phyloP scores from a whole-genome alignment of 2,888 invertebrate species.

The Melinaea marsaeus region DNA sequence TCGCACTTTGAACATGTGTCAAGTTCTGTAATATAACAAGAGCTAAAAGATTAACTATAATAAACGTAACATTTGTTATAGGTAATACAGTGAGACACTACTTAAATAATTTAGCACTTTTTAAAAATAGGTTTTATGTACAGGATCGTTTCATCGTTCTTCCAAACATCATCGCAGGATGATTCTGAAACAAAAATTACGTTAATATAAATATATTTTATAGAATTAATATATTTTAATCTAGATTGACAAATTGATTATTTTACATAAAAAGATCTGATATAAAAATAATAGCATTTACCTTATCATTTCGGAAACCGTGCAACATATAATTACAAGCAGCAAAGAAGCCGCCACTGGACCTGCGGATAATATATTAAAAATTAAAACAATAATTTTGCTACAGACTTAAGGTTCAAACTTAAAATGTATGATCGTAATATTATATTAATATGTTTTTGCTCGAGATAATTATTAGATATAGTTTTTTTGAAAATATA shows the following conservation, averaged over 20 bases:
- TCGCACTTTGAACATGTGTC: neutral
- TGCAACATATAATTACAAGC: conserved; percentile 47
- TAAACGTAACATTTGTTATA: neutral
- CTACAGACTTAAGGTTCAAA: neutral
- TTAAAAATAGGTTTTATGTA: conserved; percentile 31
- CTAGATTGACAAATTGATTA: neutral
- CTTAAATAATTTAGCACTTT: conserved; percentile 11
- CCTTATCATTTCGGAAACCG: conserved; percentile 48
- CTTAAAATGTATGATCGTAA: too few species aligned
- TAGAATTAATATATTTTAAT: conserved; percentile 12
- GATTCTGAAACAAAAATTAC: conserved; percentile 50
- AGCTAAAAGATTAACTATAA: neutral
- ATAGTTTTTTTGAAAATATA: too few species aligned
- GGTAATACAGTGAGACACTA: conserved; percentile 9
- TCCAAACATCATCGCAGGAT: conserved; percentile 69
- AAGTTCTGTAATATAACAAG: too few species aligned
- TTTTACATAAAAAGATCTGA: neutral
- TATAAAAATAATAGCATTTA: conserved; percentile 24
- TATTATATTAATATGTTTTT: too few species aligned
- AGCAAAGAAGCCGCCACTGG: conserved; percentile 47
- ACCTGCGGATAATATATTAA: conserved; percentile 43
- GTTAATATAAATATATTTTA: too few species aligned
- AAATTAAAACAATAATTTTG: too few species aligned
- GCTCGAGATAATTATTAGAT: too few species aligned
- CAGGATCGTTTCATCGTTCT: conserved; percentile 38